phyloP scores from a whole-genome alignment of 2,797 vertebrate genomes.

The Arctocebus calabarensis region DNA sequence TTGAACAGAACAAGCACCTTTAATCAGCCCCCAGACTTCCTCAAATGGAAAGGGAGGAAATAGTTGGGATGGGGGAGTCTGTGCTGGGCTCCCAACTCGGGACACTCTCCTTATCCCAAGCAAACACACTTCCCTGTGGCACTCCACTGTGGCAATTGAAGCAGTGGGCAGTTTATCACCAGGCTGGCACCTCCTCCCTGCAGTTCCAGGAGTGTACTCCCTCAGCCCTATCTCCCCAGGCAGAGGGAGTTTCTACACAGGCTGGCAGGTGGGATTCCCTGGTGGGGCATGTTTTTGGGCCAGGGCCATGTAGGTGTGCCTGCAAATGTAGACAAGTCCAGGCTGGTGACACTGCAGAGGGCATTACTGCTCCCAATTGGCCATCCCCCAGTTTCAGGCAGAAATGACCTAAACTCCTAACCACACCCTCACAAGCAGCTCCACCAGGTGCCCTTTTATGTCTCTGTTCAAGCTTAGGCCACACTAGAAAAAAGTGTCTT shows the following conservation, averaged over 20 bases:
- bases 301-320: neutral
- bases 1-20: neutral
- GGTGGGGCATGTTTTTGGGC: neutral
- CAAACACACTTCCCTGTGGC: neutral
- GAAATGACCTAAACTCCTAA: neutral
- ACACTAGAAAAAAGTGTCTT: neutral
- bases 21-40: slow-evolving; percentile 51
- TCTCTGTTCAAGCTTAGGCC: neutral
- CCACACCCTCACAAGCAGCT: neutral
- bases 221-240: neutral
- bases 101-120: neutral
- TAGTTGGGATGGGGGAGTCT: neutral
- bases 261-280: neutral
- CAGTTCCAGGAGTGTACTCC: neutral
- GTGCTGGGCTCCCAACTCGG: rapidly evolving
- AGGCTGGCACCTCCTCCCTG: neutral
- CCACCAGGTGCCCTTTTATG: neutral
- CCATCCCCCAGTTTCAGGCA: neutral
- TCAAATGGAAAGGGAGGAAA: neutral
- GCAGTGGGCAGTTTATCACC: neutral
- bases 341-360: neutral
- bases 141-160: neutral
- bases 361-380: neutral
- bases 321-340: neutral
- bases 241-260: neutral